These are phyloP conservation scores for Enteromius mattozi DNA, from an alignment of 2,797 vertebrate species.

Conservation along the genomic window DNA sequence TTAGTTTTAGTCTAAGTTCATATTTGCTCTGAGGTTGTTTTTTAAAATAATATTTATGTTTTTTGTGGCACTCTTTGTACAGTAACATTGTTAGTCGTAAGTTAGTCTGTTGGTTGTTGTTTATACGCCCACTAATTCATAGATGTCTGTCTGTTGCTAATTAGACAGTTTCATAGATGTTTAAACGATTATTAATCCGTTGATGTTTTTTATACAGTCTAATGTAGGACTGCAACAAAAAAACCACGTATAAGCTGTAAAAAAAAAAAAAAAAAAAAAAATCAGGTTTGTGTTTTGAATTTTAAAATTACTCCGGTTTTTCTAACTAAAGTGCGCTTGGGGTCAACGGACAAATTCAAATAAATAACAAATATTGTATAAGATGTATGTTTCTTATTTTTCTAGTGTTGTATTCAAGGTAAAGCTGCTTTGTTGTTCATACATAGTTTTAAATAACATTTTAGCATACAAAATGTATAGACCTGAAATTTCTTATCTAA, in stretches of 20 bases:
- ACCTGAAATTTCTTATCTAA: not conserved
- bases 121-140: not conserved
- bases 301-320: not conserved
- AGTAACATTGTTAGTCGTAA: not conserved
- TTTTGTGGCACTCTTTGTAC: not conserved
- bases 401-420: not conserved
- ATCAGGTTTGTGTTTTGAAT: not conserved
- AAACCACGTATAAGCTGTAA: not conserved
- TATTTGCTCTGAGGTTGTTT: not conserved
- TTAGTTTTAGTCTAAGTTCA: not conserved
- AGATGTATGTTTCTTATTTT: not conserved
- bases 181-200: too few relatives aligned
- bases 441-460: not conserved
- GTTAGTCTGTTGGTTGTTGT: not conserved
- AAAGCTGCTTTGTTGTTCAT: not conserved
- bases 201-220: not conserved
- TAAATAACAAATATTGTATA: not conserved
- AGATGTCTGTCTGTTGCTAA: not conserved
- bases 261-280: not conserved
- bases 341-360: not conserved
- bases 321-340: not conserved
- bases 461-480: not conserved
- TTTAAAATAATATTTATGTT: not conserved
- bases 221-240: not conserved
- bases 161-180: not conserved